A percentile compares a stretch with the other conserved stretches of the same genome.
phyloP scores from a whole-genome alignment of 2,888 invertebrate species.

The Melieria omissa region DNA sequence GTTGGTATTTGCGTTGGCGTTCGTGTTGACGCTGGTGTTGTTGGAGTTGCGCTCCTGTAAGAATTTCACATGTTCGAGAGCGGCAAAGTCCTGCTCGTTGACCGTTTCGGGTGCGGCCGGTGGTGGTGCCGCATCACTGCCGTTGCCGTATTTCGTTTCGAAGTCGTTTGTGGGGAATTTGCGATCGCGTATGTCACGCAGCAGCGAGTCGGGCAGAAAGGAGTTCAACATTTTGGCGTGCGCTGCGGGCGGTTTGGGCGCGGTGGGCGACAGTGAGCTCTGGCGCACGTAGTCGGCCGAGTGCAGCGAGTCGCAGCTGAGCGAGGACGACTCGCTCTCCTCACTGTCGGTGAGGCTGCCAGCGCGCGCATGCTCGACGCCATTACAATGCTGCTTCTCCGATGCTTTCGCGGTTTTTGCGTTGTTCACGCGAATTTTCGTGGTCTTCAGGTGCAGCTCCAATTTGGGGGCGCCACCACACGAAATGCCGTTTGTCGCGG shows the following conservation, averaged over 20 bases:
- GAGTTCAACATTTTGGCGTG: constrained; percentile 50
- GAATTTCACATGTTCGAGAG: constrained; percentile 41
- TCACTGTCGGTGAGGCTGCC: constrained; percentile 73
- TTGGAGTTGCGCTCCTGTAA: constrained; percentile 34
- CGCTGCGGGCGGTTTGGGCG: constrained; percentile 52
- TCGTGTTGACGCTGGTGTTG: constrained; percentile 1
- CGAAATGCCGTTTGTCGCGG: constrained; percentile 36
- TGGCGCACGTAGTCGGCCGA: constrained; percentile 73
- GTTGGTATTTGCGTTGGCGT: constrained; percentile 31
- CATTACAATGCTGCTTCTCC: constrained; percentile 66
- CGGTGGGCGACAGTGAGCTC: constrained; percentile 56
- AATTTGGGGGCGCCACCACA: constrained; percentile 57
- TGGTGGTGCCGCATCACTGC: background rate
- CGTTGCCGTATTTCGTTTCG: constrained; percentile 43
- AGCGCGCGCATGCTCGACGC: constrained; percentile 66
- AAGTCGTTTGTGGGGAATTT: constrained; percentile 51
- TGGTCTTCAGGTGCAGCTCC: constrained; percentile 63
- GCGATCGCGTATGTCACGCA: constrained; percentile 78
- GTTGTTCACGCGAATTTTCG: constrained; percentile 55
- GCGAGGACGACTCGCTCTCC: constrained; percentile 76
- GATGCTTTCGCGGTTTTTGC: constrained; percentile 53
- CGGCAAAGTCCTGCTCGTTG: constrained; percentile 39
- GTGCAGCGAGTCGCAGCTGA: constrained; percentile 86
- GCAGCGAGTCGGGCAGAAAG: constrained; percentile 75
- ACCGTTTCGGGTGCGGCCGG: background rate